Conservation (phyloP, 2,113 vertebrate species). For the Thermophis baileyi region DNA sequence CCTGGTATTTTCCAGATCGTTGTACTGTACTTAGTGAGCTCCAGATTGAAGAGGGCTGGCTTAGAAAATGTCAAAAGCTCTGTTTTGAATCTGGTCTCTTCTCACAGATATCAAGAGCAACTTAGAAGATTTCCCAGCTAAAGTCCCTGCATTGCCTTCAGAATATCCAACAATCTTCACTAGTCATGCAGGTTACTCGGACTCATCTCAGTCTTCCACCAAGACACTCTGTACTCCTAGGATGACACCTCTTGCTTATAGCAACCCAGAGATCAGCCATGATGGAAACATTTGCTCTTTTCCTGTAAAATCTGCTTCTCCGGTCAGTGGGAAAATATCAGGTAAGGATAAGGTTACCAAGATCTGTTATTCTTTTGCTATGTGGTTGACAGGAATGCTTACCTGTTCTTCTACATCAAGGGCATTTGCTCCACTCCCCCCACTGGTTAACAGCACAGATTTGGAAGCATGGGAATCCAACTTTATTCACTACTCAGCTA, state of each 20-base stretch:
- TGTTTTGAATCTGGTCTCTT: background rate
- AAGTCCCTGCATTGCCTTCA: background rate
- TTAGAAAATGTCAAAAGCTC: background rate
- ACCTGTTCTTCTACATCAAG: background rate
- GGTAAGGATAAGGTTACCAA: constrained; percentile 51
- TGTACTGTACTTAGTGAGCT: background rate
- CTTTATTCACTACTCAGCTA: background rate
- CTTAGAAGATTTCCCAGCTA: background rate
- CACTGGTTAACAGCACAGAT: background rate
- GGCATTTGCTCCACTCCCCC: background rate
- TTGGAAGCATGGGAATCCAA: background rate
- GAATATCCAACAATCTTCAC: background rate
- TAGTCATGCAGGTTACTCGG: background rate
- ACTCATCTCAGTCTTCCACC: background rate
- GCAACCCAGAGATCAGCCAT: constrained; percentile 8
- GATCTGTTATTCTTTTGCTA: background rate
- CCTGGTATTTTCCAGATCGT: background rate
- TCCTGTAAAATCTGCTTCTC: background rate
- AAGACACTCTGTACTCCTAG: background rate
- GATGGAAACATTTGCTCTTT: constrained; percentile 25
- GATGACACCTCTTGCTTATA: constrained; percentile 40
- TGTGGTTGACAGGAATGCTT: background rate
- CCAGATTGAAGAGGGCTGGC: background rate
- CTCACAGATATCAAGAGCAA: constrained; percentile 14
- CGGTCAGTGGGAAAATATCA: constrained; percentile 65